A percentile compares a stretch with the other conserved stretches of the same genome.
phyloP scores from a whole-genome alignment of 2,113 vertebrate species.

The Grantiella picta region DNA sequence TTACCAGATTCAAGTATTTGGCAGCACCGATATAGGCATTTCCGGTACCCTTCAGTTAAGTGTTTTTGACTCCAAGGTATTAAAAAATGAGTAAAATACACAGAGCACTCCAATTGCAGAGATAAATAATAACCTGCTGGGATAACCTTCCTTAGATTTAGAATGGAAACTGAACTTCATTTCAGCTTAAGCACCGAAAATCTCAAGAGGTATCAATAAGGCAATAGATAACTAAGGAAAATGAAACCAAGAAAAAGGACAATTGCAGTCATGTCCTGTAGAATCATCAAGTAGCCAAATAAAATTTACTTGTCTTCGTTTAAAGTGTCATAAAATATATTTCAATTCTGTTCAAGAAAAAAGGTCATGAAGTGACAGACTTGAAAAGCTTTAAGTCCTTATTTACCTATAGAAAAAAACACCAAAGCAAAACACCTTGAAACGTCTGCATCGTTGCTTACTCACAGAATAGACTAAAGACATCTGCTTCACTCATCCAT shows the following conservation, averaged over 20 bases:
- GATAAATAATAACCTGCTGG: neutral
- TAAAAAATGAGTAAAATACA: neutral
- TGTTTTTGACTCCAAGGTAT: neutral
- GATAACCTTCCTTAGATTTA: neutral
- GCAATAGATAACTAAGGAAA: neutral
- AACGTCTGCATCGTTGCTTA: neutral
- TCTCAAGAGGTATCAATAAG: neutral
- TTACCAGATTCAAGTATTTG: neutral
- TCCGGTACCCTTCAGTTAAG: neutral
- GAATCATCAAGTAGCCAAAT: neutral
- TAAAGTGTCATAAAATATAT: neutral
- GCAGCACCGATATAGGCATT: neutral
- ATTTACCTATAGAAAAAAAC: neutral
- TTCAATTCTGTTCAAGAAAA: neutral
- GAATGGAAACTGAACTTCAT: neutral
- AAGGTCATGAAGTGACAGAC: neutral
- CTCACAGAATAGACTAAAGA: neutral
- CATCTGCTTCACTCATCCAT: neutral
- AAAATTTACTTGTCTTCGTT: neutral
- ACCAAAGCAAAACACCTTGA: neutral
- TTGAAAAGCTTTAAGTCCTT: neutral
- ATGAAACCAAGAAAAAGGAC: neutral
- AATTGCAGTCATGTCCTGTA: neutral
- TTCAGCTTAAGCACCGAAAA: neutral
- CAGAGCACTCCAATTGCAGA: neutral